A percentile compares a stretch with the other conserved stretches of the same genome.
Evolutionary conservation across 2,888 invertebrate genomes (phyloP).

Genomic region (Meghimatium bilineatum): DNA sequence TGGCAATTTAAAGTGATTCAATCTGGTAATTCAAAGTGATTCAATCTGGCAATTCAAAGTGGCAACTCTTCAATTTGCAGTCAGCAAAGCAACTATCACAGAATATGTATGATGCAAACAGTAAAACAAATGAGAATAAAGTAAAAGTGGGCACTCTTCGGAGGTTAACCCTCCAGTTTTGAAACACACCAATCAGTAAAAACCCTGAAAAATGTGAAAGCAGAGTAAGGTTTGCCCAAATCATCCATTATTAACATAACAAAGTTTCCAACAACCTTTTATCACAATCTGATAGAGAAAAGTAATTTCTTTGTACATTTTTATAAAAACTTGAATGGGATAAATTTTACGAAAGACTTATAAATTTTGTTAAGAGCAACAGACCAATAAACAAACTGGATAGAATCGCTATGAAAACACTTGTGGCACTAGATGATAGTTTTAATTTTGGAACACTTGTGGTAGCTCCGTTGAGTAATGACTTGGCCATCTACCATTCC

Average conservation of each 20-base stretch:
- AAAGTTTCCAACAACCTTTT: slow-evolving; percentile 3
- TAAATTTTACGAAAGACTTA: slow-evolving; percentile 42
- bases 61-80: background rate
- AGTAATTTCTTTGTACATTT: slow-evolving; percentile 36
- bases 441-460: too few species aligned
- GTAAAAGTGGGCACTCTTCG: background rate
- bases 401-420: too few species aligned
- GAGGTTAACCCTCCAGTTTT: background rate
- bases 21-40: background rate
- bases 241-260: background rate
- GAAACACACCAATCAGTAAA: slow-evolving; percentile 10
- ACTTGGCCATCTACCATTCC: too few species aligned
- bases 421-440: too few species aligned
- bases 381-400: slow-evolving; percentile 22
- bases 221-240: slow-evolving; percentile 12
- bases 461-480: too few species aligned
- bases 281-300: slow-evolving; percentile 42
- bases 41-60: background rate
- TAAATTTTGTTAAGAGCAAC: slow-evolving; percentile 38
- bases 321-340: slow-evolving; percentile 33
- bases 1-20: background rate
- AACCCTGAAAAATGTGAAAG: slow-evolving; percentile 28
- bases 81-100: slow-evolving; percentile 49
- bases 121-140: slow-evolving; percentile 37
- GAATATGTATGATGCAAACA: slow-evolving; percentile 48